These are phyloP conservation scores for Dreissena polymorpha DNA, from an alignment of 1,140 invertebrate species.

Conservation along the genomic window DNA sequence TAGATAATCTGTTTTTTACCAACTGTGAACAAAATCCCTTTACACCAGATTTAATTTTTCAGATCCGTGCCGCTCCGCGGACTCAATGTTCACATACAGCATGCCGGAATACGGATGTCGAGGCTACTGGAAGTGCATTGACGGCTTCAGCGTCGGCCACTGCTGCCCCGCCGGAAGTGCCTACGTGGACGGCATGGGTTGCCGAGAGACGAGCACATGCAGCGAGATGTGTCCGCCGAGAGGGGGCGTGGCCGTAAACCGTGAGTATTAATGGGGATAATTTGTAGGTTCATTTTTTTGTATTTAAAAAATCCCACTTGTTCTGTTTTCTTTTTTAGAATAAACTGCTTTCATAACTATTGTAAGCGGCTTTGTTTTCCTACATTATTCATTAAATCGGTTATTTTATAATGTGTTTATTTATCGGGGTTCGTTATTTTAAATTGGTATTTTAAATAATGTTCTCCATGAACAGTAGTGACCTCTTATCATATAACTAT, in stretches of 20 bases:
- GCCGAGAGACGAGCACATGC: conserved; percentile 23
- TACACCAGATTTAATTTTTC: no score
- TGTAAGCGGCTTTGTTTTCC: not conserved
- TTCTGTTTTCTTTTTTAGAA: not conserved
- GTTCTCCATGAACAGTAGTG: no score
- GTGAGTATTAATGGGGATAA: conserved; percentile 4
- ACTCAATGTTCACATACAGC: no score
- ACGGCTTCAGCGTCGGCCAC: conserved; percentile 43
- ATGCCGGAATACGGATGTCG: conserved; percentile 46
- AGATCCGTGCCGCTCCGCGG: no score
- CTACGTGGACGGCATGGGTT: conserved; percentile 46
- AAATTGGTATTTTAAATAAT: no score
- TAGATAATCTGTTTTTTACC: no score
- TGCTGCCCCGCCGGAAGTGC: conserved; percentile 44
- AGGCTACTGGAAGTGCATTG: conserved; percentile 49
- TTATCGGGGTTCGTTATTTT: no score
- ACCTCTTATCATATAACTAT: no score
- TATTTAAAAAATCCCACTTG: not conserved
- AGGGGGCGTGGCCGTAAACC: conserved; percentile 29
- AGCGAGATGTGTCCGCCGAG: conserved; percentile 35
- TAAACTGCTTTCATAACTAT: not conserved
- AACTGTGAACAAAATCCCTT: no score
- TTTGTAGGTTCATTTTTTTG: not conserved
- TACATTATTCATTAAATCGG: not conserved
- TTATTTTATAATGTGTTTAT: no score